phyloP scores from a whole-genome alignment of 2,113 vertebrate genomes.

The Emydocephalus ijimae region DNA sequence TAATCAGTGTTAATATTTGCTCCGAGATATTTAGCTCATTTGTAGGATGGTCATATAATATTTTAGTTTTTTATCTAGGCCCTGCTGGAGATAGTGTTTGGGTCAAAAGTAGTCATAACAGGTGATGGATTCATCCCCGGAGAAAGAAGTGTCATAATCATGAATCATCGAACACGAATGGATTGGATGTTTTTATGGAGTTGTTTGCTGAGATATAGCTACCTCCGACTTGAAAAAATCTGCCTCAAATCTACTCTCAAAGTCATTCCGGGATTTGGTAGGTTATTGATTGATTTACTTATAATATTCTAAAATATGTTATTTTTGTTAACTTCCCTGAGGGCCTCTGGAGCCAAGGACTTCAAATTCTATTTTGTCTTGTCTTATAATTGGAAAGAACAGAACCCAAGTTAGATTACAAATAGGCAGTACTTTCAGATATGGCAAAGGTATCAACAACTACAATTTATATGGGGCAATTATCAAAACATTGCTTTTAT shows the following conservation, averaged over 20 bases:
- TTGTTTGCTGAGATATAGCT: conserved; percentile 94
- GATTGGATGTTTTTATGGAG: conserved; percentile 99
- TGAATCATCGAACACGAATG: conserved; percentile 97
- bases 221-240: conserved; percentile 95
- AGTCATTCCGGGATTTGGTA: conserved; percentile 94
- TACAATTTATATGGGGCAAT: neutral
- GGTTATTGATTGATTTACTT: conserved; percentile 32
- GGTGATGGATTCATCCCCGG: conserved; percentile 95
- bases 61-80: conserved; percentile 71
- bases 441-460: neutral
- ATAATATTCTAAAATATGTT: neutral
- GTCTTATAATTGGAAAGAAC: conserved; percentile 23
- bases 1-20: neutral
- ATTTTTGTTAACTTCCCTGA: neutral
- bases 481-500: neutral
- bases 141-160: conserved; percentile 95
- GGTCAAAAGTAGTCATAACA: conserved; percentile 93
- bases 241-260: conserved; percentile 96
- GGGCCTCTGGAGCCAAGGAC: neutral
- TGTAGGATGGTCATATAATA: neutral
- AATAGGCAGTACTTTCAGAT: neutral
- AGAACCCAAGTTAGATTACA: conserved; percentile 15
- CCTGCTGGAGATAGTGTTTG: conserved; percentile 90
- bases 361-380: conserved; percentile 19
- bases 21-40: neutral